Base-by-base conservation (phyloP, 37 sponge, comb jelly and placozoan genomes). In the Hormiphora californensis region DNA sequence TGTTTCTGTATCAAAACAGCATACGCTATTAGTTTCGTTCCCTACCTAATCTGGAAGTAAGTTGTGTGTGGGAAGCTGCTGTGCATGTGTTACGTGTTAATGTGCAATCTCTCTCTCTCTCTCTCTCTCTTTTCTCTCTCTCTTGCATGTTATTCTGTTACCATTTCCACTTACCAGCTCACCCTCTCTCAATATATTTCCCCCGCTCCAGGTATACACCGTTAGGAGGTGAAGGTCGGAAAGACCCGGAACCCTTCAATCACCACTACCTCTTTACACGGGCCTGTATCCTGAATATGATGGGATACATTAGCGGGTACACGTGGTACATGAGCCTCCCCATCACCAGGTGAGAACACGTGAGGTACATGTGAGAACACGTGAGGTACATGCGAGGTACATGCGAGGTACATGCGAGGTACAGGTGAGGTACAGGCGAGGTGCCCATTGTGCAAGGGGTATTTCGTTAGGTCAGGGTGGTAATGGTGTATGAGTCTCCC, bases 321-420 rank as follows among this genome's bases (percentile, higher is more conserved):
- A 65, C 67, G 67, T 65, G 67, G 67, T 65, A 65, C 67, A 65
- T 65, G 67, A 65, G 67, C 17, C 67, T 65, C 4, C 67, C 67
- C 30, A 65, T 65, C 34, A 65, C 67, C 15, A 65, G 67, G 67
- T 65, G 33, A 32, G 67, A 36, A n/a, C n/a, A n/a, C n/a, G n/a
- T n/a, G n/a, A n/a, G n/a, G n/a, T n/a, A n/a, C n/a, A n/a, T n/a
- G n/a, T n/a, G n/a, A n/a, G n/a, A n/a, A n/a, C n/a, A n/a, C n/a
- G n/a, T n/a, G n/a, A n/a, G n/a, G n/a, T n/a, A n/a, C n/a, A n/a
- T n/a, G n/a, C n/a, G n/a, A n/a, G n/a, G n/a, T n/a, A n/a, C n/a
- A n/a, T n/a, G n/a, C n/a, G n/a, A n/a, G n/a, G n/a, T n/a, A n/a
- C n/a, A n/a, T n/a, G n/a, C n/a, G n/a, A n/a, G n/a, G n/a, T n/a